Percentiles rank a stretch among this genome's conserved stretches.
phyloP scores from a whole-genome alignment of 2,888 invertebrate genomes.

The Drosophila crucigera region DNA sequence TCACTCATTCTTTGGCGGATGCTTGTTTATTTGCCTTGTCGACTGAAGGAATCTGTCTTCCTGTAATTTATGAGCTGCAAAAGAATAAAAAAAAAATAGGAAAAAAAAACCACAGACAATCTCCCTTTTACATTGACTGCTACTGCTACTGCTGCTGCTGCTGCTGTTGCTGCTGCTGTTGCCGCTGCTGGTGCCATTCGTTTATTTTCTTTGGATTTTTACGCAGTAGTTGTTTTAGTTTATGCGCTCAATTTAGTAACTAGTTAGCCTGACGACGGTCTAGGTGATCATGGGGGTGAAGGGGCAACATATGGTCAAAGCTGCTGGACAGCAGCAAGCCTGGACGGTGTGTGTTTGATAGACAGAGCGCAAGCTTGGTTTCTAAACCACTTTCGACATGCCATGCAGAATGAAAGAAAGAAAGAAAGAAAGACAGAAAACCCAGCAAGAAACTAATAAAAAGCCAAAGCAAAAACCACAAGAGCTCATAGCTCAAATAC shows the following conservation, averaged over 20 bases:
- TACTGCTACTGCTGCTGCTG: neutral
- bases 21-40: slow-evolving; percentile 49
- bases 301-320: slow-evolving; percentile 43
- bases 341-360: neutral
- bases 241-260: slow-evolving; percentile 79
- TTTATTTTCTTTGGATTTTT: slow-evolving; percentile 24
- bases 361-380: slow-evolving; percentile 15
- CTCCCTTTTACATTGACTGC: slow-evolving; percentile 47
- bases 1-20: slow-evolving; percentile 2
- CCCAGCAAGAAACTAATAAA: slow-evolving; percentile 76
- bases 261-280: slow-evolving; percentile 69
- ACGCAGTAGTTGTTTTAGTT: slow-evolving; percentile 66
- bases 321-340: slow-evolving; percentile 24
- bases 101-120: slow-evolving; percentile 15
- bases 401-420: neutral
- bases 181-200: neutral
- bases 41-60: slow-evolving; percentile 50
- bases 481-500: slow-evolving; percentile 79
- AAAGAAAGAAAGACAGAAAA: slow-evolving; percentile 34
- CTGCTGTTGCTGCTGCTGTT: neutral
- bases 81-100: slow-evolving; percentile 9
- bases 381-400: slow-evolving; percentile 61
- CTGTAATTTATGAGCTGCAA: slow-evolving; percentile 73
- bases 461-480: slow-evolving; percentile 72
- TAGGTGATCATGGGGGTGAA: neutral